Conservation (phyloP, 2,113 vertebrate genomes). For the Pongo pygmaeus region DNA sequence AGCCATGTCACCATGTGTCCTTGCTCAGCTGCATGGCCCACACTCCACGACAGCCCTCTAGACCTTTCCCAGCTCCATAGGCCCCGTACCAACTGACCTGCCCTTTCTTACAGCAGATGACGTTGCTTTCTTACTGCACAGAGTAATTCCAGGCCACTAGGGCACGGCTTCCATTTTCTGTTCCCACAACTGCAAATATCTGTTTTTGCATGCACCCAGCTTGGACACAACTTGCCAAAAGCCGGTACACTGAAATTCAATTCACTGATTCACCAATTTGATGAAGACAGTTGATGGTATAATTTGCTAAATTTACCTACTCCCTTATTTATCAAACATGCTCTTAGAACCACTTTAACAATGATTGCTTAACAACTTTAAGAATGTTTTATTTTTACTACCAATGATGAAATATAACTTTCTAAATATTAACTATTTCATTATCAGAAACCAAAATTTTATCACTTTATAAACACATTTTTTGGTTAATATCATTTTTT, state of each 20-base stretch:
- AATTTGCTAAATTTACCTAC: background rate
- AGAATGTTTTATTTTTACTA: background rate
- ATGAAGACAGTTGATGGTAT: background rate
- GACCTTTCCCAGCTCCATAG: accelerated
- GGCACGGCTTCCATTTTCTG: background rate
- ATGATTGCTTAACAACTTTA: background rate
- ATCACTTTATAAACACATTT: background rate
- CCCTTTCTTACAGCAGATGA: background rate
- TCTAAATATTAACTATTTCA: background rate
- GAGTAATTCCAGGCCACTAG: background rate
- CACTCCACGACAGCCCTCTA: accelerated
- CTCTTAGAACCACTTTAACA: background rate
- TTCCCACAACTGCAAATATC: background rate
- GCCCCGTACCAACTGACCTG: accelerated
- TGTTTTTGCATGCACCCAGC: too few species aligned
- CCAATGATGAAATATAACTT: background rate
- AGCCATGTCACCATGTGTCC: accelerated
- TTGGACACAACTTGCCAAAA: accelerated
- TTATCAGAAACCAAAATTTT: background rate
- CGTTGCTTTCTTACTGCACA: accelerated
- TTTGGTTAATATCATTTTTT: background rate
- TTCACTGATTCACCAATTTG: background rate
- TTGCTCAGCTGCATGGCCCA: background rate
- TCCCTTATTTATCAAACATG: too few species aligned
- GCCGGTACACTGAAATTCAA: accelerated